These are phyloP conservation scores for Argentina silus DNA, from an alignment of 2,797 vertebrate genomes.

Conservation along the genomic window DNA sequence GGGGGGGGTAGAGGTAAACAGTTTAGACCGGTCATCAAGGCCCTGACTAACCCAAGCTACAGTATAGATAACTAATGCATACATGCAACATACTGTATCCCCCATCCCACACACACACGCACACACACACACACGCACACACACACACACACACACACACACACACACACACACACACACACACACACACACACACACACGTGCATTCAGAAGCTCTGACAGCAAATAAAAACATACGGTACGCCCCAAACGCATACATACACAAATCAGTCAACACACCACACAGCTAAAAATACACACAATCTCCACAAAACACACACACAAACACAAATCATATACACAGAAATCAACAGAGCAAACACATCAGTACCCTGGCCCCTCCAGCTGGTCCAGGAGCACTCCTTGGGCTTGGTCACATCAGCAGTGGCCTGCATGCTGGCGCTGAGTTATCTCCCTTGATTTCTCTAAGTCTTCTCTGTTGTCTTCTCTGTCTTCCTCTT, in stretches of 20 bases:
- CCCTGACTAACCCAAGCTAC: conserved; percentile 14
- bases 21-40: conserved; percentile 19
- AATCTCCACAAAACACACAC: conserved; percentile 5
- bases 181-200: conserved; percentile 6
- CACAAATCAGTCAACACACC: background rate
- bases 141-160: conserved; percentile 6
- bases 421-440: conserved; percentile 93
- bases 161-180: conserved; percentile 6
- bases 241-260: conserved; percentile 4
- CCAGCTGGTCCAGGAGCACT: conserved; percentile 95
- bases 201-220: background rate
- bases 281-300: conserved; percentile 33
- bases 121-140: conserved; percentile 4
- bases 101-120: no score
- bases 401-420: conserved; percentile 90
- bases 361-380: conserved; percentile 94
- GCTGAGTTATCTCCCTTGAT: conserved; percentile 34
- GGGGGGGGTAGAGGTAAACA: conserved; percentile 33
- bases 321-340: background rate
- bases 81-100: conserved; percentile 30
- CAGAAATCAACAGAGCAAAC: conserved; percentile 50
- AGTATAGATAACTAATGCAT: background rate
- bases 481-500: conserved; percentile 40
- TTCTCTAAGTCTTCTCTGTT: conserved; percentile 4
- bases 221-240: background rate